These are phyloP conservation scores for Paramisgurnus dabryanus DNA, from an alignment of 2,113 vertebrate genomes.

Conservation along the genomic window DNA sequence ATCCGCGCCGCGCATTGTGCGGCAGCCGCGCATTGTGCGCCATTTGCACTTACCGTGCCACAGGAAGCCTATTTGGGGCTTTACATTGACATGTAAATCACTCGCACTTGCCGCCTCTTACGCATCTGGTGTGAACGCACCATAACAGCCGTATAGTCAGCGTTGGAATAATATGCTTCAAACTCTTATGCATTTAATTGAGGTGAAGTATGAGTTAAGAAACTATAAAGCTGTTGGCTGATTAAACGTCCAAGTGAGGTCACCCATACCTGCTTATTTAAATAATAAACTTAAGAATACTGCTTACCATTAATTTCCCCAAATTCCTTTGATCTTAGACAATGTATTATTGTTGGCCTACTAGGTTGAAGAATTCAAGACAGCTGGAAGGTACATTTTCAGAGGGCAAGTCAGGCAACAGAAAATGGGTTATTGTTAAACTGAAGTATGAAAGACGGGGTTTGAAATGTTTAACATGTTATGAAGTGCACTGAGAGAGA, in stretches of 20 bases:
- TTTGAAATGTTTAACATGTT: too few species aligned
- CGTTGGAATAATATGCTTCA: too few species aligned
- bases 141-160: too few species aligned
- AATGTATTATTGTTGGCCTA: neutral
- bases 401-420: conserved; percentile 11
- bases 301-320: neutral
- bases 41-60: too few species aligned
- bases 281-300: neutral
- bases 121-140: too few species aligned
- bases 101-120: too few species aligned
- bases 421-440: neutral
- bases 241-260: neutral
- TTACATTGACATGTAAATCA: too few species aligned
- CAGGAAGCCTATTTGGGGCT: too few species aligned
- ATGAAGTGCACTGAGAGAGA: too few species aligned
- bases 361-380: neutral
- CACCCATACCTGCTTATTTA: conserved; percentile 21
- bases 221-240: neutral
- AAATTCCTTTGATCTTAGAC: conserved; percentile 19
- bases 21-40: too few species aligned
- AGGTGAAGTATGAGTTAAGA: neutral
- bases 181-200: conserved; percentile 8
- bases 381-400: conserved; percentile 18
- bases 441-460: too few species aligned
- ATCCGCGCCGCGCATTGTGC: too few species aligned